Conservation (phyloP, 2,113 vertebrate genomes). For the Suricata suricatta region DNA sequence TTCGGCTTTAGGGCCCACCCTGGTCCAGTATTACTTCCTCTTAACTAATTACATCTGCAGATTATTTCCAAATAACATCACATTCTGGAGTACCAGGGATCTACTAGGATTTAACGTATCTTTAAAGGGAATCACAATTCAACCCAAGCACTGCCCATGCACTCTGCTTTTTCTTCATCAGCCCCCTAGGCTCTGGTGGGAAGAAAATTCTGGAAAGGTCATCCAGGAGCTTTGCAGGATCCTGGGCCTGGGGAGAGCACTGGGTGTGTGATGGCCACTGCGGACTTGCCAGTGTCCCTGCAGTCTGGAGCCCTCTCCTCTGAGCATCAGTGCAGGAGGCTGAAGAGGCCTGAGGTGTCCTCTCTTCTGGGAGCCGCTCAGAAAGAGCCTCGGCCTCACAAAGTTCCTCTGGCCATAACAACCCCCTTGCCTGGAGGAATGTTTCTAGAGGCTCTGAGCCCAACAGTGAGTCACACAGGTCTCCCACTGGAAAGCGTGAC, state of each 20-base stretch:
- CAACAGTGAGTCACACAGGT: neutral
- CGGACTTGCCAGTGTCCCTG: accelerated
- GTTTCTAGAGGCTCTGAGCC: neutral
- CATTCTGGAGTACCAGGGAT: neutral
- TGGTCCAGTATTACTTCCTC: neutral
- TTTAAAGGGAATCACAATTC: neutral
- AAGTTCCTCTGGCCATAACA: neutral
- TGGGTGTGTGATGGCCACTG: neutral
- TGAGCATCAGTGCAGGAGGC: neutral
- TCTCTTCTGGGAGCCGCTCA: neutral
- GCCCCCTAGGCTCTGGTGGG: neutral
- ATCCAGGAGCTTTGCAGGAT: neutral
- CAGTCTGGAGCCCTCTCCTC: neutral
- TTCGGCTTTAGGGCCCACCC: too few species aligned
- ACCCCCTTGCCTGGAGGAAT: neutral
- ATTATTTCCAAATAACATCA: neutral
- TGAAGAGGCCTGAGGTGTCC: neutral
- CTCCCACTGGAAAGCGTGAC: neutral
- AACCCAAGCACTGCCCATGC: neutral
- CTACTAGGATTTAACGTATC: too few species aligned
- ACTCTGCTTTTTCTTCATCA: neutral
- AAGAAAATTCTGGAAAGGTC: neutral
- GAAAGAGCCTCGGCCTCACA: neutral
- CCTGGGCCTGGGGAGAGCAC: neutral
- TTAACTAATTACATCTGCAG: neutral